phyloP scores from a whole-genome alignment of 2,888 invertebrate genomes.

The Melanostoma scalare region DNA sequence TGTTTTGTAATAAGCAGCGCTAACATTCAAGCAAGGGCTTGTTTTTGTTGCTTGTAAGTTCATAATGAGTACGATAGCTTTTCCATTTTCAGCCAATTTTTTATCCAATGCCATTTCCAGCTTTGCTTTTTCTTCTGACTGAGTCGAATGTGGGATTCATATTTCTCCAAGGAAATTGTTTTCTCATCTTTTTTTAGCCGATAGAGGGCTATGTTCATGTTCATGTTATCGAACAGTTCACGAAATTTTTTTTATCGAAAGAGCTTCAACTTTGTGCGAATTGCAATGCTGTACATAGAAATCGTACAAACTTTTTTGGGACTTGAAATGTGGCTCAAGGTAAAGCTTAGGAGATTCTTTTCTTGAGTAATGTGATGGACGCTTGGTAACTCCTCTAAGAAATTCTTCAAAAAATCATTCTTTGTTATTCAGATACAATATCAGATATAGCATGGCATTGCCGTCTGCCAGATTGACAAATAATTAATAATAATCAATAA shows the following conservation, averaged over 20 bases:
- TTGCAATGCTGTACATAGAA: slow-evolving; percentile 12
- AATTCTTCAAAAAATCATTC: not conserved
- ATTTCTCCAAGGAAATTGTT: slow-evolving; percentile 1
- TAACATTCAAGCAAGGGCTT: slow-evolving; percentile 9
- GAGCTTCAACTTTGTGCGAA: slow-evolving; percentile 15
- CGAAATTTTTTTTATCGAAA: slow-evolving; percentile 23
- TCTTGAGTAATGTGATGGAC: not conserved
- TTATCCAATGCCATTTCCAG: not conserved
- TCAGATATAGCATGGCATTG: no score
- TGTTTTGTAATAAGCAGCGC: slow-evolving; percentile 17
- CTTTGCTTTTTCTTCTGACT: not conserved
- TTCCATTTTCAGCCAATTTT: slow-evolving; percentile 3
- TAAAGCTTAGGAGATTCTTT: slow-evolving; percentile 4
- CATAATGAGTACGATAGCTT: slow-evolving; percentile 25
- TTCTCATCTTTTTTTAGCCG: slow-evolving; percentile 12
- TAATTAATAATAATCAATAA: no score
- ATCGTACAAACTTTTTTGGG: slow-evolving; percentile 3
- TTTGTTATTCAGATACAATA: no score
- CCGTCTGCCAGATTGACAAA: no score
- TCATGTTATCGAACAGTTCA: slow-evolving; percentile 10
- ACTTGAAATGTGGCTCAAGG: slow-evolving; percentile 17
- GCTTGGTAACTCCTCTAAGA: no score
- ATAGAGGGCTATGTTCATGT: slow-evolving; percentile 10
- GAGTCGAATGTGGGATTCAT: slow-evolving; percentile 12
- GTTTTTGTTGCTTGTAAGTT: slow-evolving; percentile 20